phyloP scores from a whole-genome alignment of 2,888 invertebrate genomes.

The Pristionchus arcanus region DNA sequence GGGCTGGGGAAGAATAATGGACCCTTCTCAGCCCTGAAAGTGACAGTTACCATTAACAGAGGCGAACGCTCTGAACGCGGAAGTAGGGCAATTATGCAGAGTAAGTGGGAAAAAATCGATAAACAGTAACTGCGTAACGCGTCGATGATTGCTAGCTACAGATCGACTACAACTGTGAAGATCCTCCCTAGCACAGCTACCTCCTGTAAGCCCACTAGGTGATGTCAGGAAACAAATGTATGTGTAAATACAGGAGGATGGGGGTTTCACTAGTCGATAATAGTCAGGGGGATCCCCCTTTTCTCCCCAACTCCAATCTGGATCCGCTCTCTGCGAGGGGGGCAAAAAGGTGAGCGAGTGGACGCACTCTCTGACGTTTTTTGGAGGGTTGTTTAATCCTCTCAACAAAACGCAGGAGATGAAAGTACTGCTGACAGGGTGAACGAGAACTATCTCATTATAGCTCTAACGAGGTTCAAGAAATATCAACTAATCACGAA shows the following conservation, averaged over 20 bases:
- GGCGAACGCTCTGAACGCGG: background rate
- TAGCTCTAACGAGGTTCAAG: background rate
- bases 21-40: slow-evolving; percentile 3
- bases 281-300: too few relatives aligned
- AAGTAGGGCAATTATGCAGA: background rate
- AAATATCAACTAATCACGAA: background rate
- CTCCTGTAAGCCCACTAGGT: too few relatives aligned
- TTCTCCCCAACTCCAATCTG: background rate
- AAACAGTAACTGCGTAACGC: background rate
- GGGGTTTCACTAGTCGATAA: too few relatives aligned
- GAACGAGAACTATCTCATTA: background rate
- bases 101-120: background rate
- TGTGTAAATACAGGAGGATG: too few relatives aligned
- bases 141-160: too few relatives aligned
- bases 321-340: background rate
- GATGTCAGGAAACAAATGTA: too few relatives aligned
- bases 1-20: slow-evolving; percentile 2
- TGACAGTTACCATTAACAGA: slow-evolving; percentile 22
- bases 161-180: too few relatives aligned
- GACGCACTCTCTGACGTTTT: background rate
- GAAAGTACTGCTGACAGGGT: background rate
- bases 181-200: too few relatives aligned
- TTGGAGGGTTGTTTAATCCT: background rate
- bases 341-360: slow-evolving; percentile 14
- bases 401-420: background rate